Evolutionary conservation across 1,140 invertebrate genomes (phyloP).

Genomic region (Lepidostoma basale): DNA sequence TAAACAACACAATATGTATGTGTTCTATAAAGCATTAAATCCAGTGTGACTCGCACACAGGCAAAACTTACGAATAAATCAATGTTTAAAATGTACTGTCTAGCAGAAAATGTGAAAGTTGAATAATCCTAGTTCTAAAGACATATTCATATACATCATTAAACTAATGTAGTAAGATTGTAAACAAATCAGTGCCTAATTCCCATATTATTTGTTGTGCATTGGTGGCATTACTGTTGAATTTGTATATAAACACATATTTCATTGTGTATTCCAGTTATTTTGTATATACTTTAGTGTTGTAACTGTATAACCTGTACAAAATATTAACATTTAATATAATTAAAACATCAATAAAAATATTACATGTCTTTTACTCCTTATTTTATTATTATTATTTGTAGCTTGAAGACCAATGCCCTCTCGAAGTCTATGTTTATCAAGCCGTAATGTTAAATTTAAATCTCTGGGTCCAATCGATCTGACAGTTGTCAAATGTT

Average conservation of each 20-base stretch:
- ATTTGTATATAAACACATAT: conserved; percentile 35
- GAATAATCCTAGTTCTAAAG: conserved; percentile 8
- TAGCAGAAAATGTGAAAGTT: conserved; percentile 25
- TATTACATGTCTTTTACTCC: conserved; percentile 9
- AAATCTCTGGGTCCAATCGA: too few relatives aligned
- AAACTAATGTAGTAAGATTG: conserved; percentile 19
- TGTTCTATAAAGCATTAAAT: too few relatives aligned
- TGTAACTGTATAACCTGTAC: conserved; percentile 36
- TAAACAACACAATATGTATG: too few relatives aligned
- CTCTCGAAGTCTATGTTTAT: too few relatives aligned
- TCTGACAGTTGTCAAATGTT: too few relatives aligned
- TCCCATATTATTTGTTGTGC: conserved; percentile 33
- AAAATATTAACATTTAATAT: conserved; percentile 36
- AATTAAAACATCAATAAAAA: conserved; percentile 35
- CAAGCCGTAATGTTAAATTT: too few relatives aligned
- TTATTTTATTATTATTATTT: too few relatives aligned
- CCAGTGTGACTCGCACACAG: too few relatives aligned
- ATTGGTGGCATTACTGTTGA: conserved; percentile 40
- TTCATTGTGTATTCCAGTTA: conserved; percentile 33
- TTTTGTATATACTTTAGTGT: conserved; percentile 33
- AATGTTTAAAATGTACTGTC: background rate
- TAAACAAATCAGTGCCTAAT: conserved; percentile 42
- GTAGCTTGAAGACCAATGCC: too few relatives aligned
- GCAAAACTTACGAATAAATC: background rate
- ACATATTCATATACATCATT: conserved; percentile 18